phyloP scores from a whole-genome alignment of 2,888 invertebrate genomes.

The Polydrusus cervinus region DNA sequence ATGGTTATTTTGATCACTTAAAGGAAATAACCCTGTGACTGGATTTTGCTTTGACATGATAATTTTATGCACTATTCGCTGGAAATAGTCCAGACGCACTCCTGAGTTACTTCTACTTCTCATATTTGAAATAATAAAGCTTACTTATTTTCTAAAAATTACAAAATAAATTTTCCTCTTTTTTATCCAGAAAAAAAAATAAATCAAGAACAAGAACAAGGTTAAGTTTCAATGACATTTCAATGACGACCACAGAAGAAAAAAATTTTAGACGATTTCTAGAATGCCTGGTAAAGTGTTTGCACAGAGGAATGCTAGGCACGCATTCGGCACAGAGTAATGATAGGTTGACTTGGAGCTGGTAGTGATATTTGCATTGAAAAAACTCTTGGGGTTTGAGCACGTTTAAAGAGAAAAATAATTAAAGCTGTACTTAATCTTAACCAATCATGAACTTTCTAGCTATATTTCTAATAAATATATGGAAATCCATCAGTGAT shows the following conservation, averaged over 20 bases:
- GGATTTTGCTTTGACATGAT: slow-evolving; percentile 97
- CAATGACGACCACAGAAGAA: slow-evolving; percentile 15
- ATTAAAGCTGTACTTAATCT: too few relatives aligned
- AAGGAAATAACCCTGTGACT: slow-evolving; percentile 96
- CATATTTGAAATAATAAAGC: slow-evolving; percentile 73
- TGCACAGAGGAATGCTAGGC: too few relatives aligned
- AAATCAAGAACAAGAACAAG: neutral
- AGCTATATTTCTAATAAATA: too few relatives aligned
- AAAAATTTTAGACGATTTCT: too few relatives aligned
- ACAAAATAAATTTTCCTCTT: neutral
- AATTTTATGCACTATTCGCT: slow-evolving; percentile 93
- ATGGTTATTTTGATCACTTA: slow-evolving; percentile 89
- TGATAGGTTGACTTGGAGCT: too few relatives aligned
- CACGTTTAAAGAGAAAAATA: too few relatives aligned
- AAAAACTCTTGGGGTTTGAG: too few relatives aligned
- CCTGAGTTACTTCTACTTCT: slow-evolving; percentile 92
- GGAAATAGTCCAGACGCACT: slow-evolving; percentile 96
- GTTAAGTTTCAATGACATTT: slow-evolving; percentile 38
- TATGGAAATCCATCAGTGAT: too few relatives aligned
- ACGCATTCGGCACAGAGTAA: too few relatives aligned
- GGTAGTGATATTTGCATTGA: too few relatives aligned
- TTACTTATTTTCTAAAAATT: neutral
- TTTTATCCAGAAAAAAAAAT: neutral
- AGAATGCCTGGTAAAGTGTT: too few relatives aligned
- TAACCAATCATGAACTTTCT: too few relatives aligned